A percentile compares a stretch with the other conserved stretches of the same genome.
These are phyloP conservation scores for Rosalia funebris DNA, from an alignment of 2,888 invertebrate species.

Conservation along the genomic window DNA sequence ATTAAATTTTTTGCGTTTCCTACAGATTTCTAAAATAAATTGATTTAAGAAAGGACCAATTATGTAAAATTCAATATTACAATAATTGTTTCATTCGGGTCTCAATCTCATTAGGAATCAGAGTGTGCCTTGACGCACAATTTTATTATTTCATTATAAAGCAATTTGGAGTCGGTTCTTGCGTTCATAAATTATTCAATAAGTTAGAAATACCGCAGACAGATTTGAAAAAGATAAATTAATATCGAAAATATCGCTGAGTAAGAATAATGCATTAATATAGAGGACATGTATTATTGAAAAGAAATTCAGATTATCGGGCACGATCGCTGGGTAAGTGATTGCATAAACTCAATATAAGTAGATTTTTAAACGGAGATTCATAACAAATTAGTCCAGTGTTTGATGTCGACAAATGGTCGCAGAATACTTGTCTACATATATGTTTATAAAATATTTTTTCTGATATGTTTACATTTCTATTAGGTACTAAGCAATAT, in stretches of 20 bases:
- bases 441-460: neutral
- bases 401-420: constrained; percentile 10
- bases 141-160: constrained; percentile 49
- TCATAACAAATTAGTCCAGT: constrained; percentile 9
- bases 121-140: constrained; percentile 41
- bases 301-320: constrained; percentile 20
- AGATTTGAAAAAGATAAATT: constrained; percentile 43
- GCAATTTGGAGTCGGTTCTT: constrained; percentile 46
- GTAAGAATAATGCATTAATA: constrained; percentile 37
- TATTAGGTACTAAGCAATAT: no score
- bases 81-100: constrained; percentile 25
- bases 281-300: constrained; percentile 25
- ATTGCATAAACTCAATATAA: constrained; percentile 22
- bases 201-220: constrained; percentile 40
- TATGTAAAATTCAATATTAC: constrained; percentile 27
- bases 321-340: constrained; percentile 4
- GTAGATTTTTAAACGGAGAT: constrained; percentile 13
- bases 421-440: neutral
- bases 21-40: constrained; percentile 19
- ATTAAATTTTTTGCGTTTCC: constrained; percentile 17
- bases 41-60: constrained; percentile 25
- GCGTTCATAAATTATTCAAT: constrained; percentile 45
- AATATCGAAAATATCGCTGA: constrained; percentile 40
- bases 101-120: constrained; percentile 39
- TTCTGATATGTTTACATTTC: neutral